Conservation (phyloP, 2,113 vertebrate species). For the Tringa solitaria region DNA sequence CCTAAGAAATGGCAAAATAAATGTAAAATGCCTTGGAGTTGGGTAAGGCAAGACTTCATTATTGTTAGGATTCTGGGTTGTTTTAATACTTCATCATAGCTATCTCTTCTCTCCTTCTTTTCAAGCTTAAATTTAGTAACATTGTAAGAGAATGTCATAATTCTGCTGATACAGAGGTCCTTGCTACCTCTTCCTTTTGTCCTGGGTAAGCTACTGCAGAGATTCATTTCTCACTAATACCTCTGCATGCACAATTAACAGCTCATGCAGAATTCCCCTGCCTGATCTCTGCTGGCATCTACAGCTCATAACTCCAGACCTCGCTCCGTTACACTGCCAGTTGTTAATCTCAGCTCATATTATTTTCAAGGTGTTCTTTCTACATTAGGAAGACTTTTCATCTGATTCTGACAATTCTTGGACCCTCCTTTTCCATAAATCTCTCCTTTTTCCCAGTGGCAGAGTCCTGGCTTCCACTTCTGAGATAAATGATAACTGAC, state of each 20-base stretch:
- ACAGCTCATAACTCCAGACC: neutral
- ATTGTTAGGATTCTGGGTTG: neutral
- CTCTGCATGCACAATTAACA: slow-evolving; percentile 1
- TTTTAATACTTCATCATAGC: fast-evolving
- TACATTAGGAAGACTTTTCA: neutral
- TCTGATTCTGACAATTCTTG: neutral
- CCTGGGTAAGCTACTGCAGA: neutral
- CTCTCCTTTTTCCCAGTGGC: neutral
- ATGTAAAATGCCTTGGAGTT: neutral
- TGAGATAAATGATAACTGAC: neutral
- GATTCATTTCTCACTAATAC: neutral
- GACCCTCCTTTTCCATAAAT: neutral
- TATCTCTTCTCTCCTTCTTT: neutral
- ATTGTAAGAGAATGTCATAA: neutral
- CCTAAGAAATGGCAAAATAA: neutral
- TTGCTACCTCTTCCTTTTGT: neutral
- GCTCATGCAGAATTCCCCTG: neutral
- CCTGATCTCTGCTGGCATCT: neutral
- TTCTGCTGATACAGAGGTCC: slow-evolving; percentile 9
- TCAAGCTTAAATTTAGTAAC: neutral
- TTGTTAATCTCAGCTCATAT: neutral
- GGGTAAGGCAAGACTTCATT: neutral
- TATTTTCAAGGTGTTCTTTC: neutral
- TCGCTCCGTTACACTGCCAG: neutral
- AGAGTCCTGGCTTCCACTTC: neutral